Evolutionary conservation across 1,140 invertebrate genomes (phyloP), one percentile per base, ranked within the genome.

Genomic region (Batillaria attramentaria): DNA sequence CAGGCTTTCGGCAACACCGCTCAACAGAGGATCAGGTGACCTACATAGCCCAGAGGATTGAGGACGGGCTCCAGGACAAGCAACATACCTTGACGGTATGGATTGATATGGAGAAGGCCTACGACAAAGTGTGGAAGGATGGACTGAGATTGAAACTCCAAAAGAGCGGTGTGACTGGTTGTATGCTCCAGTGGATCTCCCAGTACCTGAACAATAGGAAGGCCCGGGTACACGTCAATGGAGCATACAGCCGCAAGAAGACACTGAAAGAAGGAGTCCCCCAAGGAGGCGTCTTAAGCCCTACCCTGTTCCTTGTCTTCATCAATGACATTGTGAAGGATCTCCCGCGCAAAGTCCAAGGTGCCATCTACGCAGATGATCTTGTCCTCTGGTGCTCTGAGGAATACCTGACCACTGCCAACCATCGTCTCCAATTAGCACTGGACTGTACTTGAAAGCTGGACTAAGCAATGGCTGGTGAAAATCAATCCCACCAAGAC

Each of bases 231-330:
- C 73, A 60, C 20, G 46, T 75, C 16, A 54, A 78, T 24, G n/a
- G 39, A 62, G 50, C 4, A n/a, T 31, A 46, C 54, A 83, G 81
- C 65, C 35, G 50, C 33, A 79, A 79, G 43, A 35, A 73, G 50
- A 41, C 75, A n/a, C 24, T 78, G 42, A 24, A 50, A 24, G n/a
- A n/a, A n/a, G 75, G 81, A 37, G 74, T 79, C 54, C 78, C 78
- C 42, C 73, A 77, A 69, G 73, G 81, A 42, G 74, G 78, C 5
- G 78, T 77, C 43, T 50, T 82, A n/a, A n/a, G n/a, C 18, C 72
- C 73, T 3, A 79, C 72, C 3, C 77, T 81, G 35, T 77, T 82
- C 66, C 72, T 82, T 4, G 33, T 82, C 46, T 82, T 82, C 73
- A 79, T 76, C 50, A 75, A 69, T 54, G 81, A 82, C 62, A 28